Conservation (phyloP, 2,113 vertebrate genomes). For the Sprattus sprattus region DNA sequence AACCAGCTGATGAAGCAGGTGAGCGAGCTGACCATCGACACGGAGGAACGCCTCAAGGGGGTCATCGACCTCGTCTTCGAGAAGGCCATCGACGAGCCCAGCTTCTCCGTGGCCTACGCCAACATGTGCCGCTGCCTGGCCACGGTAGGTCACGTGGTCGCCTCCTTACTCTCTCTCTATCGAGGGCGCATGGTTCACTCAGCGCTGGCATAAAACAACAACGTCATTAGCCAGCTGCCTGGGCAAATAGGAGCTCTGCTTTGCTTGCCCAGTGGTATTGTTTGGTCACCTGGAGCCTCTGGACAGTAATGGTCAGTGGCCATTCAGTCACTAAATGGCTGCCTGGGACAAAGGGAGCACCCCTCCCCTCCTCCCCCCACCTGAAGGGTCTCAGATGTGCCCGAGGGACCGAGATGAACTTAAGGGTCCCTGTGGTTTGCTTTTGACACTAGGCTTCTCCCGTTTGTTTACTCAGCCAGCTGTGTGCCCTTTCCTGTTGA, state of each 20-base stretch:
- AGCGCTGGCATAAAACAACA: background rate
- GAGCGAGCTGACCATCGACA: slow-evolving; percentile 93
- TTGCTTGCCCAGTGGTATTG: background rate
- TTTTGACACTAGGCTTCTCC: background rate
- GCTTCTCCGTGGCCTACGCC: slow-evolving; percentile 95
- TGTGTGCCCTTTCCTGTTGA: background rate
- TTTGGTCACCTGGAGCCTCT: background rate
- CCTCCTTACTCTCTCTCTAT: too few relatives aligned
- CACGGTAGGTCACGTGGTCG: slow-evolving; percentile 74
- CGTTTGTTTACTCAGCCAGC: background rate
- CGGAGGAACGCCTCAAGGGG: slow-evolving; percentile 93
- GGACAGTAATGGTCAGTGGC: background rate
- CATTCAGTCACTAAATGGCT: slow-evolving; percentile 11
- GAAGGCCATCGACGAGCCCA: slow-evolving; percentile 95
- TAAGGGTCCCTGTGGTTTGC: background rate
- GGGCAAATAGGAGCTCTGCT: background rate
- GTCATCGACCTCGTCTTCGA: slow-evolving; percentile 98
- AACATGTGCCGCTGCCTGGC: slow-evolving; percentile 97
- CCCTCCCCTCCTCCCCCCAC: background rate
- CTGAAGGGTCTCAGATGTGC: background rate
- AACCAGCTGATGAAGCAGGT: slow-evolving; percentile 97
- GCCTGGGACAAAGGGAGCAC: background rate
- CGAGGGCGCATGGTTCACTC: background rate
- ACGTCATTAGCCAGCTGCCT: background rate
- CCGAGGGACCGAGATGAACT: background rate